phyloP scores from a whole-genome alignment of 1,140 invertebrate genomes.

The Ooceraea biroi region DNA sequence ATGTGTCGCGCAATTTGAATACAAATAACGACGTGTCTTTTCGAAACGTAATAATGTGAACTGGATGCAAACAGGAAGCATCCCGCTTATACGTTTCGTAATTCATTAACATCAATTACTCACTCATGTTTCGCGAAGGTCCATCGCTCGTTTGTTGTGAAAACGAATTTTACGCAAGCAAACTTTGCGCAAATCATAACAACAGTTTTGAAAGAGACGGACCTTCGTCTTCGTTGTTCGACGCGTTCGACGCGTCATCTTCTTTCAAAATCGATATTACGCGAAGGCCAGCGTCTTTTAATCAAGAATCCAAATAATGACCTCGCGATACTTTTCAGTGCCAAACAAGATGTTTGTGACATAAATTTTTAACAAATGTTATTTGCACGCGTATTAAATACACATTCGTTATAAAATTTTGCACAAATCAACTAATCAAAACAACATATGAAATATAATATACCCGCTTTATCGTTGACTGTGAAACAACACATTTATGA shows the following conservation, averaged over 20 bases:
- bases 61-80: conserved; percentile 11
- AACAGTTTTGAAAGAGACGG: conserved; percentile 9
- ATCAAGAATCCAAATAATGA: background rate
- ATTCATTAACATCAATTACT: conserved; percentile 36
- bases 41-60: background rate
- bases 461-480: too few relatives aligned
- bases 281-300: conserved; percentile 1
- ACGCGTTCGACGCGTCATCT: background rate
- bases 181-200: conserved; percentile 28
- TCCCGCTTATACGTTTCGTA: background rate
- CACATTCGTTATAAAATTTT: too few relatives aligned
- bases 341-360: background rate
- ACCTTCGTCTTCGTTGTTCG: background rate
- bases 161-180: background rate
- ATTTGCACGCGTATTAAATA: too few relatives aligned
- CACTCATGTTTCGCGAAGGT: background rate
- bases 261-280: conserved; percentile 43
- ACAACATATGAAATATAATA: too few relatives aligned
- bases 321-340: conserved; percentile 4
- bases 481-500: too few relatives aligned
- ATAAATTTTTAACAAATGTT: background rate
- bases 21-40: background rate
- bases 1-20: conserved; percentile 22
- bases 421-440: too few relatives aligned
- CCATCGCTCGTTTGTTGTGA: background rate